A percentile compares a stretch with the other conserved stretches of the same genome.
Evolutionary conservation across 1,140 invertebrate genomes (phyloP).

Genomic region (Dreissena rostriformis): DNA sequence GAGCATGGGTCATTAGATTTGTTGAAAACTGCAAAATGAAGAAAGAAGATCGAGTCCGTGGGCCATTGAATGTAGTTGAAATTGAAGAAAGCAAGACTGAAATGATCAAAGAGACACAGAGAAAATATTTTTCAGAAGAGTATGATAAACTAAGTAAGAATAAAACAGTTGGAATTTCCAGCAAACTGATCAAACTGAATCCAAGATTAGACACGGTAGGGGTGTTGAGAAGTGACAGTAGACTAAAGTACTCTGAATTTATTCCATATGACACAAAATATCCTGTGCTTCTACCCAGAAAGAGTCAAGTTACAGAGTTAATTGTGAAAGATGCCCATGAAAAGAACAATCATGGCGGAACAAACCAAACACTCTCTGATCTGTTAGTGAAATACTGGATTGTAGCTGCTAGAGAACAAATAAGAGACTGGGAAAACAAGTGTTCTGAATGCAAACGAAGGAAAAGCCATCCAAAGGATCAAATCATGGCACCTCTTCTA

Average conservation of each 20-base stretch:
- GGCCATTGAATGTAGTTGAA: background rate
- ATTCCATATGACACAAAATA: slow-evolving; percentile 1
- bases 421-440: background rate
- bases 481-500: slow-evolving; percentile 34
- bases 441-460: background rate
- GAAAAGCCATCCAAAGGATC: slow-evolving; percentile 5
- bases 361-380: slow-evolving; percentile 18
- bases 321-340: slow-evolving; percentile 27
- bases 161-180: too few species aligned
- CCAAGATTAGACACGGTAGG: too few species aligned
- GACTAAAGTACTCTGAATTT: slow-evolving; percentile 21
- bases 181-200: too few species aligned
- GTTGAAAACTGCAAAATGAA: too few species aligned
- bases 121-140: background rate
- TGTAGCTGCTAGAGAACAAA: slow-evolving; percentile 28
- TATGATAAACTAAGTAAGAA: too few species aligned
- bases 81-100: background rate
- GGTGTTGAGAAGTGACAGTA: too few species aligned
- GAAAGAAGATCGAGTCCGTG: too few species aligned
- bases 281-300: slow-evolving; percentile 22
- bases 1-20: slow-evolving; percentile 19
- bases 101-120: slow-evolving; percentile 13
- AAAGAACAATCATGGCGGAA: background rate
- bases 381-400: slow-evolving; percentile 16
- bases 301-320: slow-evolving; percentile 3